These are phyloP conservation scores for Laterallus jamaicensis DNA, from an alignment of 2,113 vertebrate genomes.

Conservation along the genomic window DNA sequence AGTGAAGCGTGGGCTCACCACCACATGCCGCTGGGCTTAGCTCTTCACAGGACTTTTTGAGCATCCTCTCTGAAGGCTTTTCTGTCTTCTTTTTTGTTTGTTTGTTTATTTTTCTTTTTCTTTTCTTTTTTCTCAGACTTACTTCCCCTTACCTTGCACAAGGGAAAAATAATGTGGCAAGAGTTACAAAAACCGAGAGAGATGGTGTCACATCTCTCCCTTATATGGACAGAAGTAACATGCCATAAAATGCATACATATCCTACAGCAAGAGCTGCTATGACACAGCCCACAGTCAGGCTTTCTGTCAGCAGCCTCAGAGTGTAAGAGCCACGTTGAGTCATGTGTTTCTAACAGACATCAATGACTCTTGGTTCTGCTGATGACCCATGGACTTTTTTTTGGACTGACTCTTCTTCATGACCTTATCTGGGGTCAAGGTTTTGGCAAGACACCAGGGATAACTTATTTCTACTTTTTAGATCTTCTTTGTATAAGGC, in stretches of 20 bases:
- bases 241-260: fast-evolving
- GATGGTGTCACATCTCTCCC: not conserved
- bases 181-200: not conserved
- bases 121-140: not conserved
- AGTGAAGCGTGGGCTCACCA: fast-evolving
- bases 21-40: fast-evolving
- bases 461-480: not conserved
- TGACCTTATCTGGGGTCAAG: not conserved
- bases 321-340: fast-evolving
- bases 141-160: not conserved
- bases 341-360: not conserved
- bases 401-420: not conserved
- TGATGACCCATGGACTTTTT: not conserved
- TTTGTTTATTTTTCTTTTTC: not conserved
- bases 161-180: not conserved
- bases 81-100: too few relatives aligned
- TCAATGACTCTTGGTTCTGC: not conserved
- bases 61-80: not conserved
- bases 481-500: not conserved
- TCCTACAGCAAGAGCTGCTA: not conserved
- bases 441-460: not conserved
- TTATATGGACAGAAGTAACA: fast-evolving
- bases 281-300: not conserved
- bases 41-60: not conserved
- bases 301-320: not conserved